Evolutionary conservation across 2,113 vertebrate genomes (phyloP).

Genomic region (Lonchura striata): DNA sequence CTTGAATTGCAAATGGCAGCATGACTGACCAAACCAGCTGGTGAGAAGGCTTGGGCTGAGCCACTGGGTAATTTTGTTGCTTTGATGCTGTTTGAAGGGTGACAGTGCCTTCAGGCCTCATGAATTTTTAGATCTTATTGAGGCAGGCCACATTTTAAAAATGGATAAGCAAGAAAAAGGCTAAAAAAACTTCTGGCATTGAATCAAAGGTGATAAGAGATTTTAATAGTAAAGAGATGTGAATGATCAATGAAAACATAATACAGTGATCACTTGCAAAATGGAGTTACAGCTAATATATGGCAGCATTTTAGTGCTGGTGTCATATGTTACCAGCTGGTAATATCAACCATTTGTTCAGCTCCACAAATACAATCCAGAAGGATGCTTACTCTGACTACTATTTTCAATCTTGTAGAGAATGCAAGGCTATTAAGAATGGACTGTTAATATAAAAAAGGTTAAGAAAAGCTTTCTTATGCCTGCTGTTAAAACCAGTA

Average conservation of each 20-base stretch:
- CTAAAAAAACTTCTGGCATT: not conserved
- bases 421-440: not conserved
- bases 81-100: not conserved
- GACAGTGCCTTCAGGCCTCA: not conserved
- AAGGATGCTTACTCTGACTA: not conserved
- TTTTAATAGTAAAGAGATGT: not conserved
- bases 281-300: not conserved
- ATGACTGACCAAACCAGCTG: not conserved
- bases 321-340: not conserved
- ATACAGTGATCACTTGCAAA: not conserved
- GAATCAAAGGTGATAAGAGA: not conserved
- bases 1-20: not conserved
- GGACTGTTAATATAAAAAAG: not conserved
- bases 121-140: not conserved
- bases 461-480: not conserved
- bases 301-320: not conserved
- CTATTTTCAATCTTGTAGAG: slow-evolving; percentile 1
- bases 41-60: not conserved
- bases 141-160: not conserved
- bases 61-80: not conserved
- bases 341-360: slow-evolving; percentile 30
- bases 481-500: slow-evolving; percentile 7
- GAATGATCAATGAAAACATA: not conserved
- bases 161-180: not conserved
- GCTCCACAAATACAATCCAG: slow-evolving; percentile 7